Evolutionary conservation across 2,113 vertebrate species (phyloP).

Genomic region (Heteronetta atricapilla): DNA sequence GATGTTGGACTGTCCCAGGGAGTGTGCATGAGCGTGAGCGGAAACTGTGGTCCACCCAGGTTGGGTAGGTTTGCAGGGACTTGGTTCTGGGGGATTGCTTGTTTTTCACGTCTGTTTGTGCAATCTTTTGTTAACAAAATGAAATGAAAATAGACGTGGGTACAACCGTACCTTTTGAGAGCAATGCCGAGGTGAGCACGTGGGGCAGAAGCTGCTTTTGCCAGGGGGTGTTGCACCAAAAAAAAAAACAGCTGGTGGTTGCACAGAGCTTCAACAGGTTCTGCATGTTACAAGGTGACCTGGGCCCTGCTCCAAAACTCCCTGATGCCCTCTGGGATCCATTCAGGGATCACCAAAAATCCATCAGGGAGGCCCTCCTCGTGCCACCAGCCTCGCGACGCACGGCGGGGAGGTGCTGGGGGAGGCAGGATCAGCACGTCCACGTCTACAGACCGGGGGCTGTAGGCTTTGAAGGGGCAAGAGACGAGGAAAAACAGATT

Average conservation of each 20-base stretch:
- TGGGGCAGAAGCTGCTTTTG: background rate
- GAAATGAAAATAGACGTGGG: background rate
- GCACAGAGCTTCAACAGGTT: background rate
- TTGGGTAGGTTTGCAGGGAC: background rate
- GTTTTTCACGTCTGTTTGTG: background rate
- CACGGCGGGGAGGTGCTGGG: background rate
- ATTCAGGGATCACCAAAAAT: background rate
- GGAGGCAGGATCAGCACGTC: accelerated
- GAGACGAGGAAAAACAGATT: accelerated
- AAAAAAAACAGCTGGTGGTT: background rate
- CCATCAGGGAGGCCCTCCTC: background rate
- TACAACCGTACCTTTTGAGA: background rate
- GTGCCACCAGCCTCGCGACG: accelerated
- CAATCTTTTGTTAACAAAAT: background rate
- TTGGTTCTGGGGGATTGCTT: background rate
- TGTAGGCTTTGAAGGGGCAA: background rate
- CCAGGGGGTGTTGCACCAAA: background rate
- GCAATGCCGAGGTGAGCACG: background rate
- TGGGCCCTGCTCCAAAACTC: background rate
- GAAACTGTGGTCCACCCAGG: background rate
- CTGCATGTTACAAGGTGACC: background rate
- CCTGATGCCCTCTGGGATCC: background rate
- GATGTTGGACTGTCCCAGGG: background rate
- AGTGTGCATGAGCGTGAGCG: background rate
- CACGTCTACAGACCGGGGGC: accelerated